Conservation (phyloP, 2,797 vertebrate species). For the Enteromius viviparus region DNA sequence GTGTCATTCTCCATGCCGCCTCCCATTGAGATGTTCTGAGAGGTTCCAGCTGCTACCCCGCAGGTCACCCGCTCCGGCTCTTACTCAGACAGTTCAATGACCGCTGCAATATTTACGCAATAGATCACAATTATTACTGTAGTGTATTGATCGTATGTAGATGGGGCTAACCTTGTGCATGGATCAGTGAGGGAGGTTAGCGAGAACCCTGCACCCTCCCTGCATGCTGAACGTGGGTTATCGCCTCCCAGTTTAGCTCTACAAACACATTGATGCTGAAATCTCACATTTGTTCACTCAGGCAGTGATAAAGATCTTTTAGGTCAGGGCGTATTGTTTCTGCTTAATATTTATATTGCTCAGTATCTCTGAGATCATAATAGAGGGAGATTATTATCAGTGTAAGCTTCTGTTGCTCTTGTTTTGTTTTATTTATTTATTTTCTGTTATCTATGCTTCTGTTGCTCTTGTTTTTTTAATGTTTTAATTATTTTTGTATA, state of each 20-base stretch:
- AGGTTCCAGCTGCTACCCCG: constrained; percentile 56
- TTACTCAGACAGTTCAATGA: constrained; percentile 73
- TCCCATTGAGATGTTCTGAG: constrained; percentile 68
- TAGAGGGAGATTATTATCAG: constrained; percentile 28
- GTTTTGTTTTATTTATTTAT: not conserved
- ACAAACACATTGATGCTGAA: constrained; percentile 35
- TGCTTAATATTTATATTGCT: constrained; percentile 42
- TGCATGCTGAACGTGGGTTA: constrained; percentile 69
- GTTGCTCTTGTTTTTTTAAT: not conserved
- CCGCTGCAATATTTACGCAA: constrained; percentile 78
- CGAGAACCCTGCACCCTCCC: constrained; percentile 53
- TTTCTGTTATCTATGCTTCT: constrained; percentile 14
- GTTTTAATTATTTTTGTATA: not conserved
- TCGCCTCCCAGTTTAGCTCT: constrained; percentile 42
- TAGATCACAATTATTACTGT: constrained; percentile 84
- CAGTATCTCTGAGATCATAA: constrained; percentile 44
- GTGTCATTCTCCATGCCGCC: constrained; percentile 77
- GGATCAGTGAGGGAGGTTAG: constrained; percentile 71
- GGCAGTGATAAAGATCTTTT: constrained; percentile 35
- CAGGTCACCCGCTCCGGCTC: constrained; percentile 66
- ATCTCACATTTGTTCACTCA: constrained; percentile 36
- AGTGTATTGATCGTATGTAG: constrained; percentile 83
- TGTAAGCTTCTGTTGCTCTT: constrained; percentile 1
- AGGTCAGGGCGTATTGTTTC: constrained; percentile 38
- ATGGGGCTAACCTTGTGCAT: constrained; percentile 72